Percentiles rank a stretch among this genome's conserved stretches.
Evolutionary conservation across 2,797 vertebrate genomes (phyloP).

Genomic region (Coregonus ussuriensis): DNA sequence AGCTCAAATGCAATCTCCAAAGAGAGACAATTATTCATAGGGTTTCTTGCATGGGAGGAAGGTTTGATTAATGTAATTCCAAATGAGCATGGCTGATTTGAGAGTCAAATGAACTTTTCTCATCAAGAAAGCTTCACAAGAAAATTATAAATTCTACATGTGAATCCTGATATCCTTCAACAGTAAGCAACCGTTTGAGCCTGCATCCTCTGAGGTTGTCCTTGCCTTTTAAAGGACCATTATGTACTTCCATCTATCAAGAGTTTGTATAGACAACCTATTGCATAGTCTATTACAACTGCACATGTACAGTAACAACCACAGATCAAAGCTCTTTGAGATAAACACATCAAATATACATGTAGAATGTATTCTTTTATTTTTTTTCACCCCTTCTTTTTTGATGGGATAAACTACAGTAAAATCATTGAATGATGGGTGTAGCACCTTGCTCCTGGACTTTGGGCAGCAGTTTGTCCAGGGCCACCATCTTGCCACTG

Average conservation of each 20-base stretch:
- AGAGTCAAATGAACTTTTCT: slow-evolving; percentile 6
- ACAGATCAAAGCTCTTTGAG: too few relatives aligned
- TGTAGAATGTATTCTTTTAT: too few relatives aligned
- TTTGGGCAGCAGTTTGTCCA: slow-evolving; percentile 85
- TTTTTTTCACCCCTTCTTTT: neutral
- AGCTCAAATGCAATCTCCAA: neutral
- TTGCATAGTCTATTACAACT: too few relatives aligned
- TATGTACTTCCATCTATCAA: neutral
- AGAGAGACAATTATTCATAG: slow-evolving; percentile 2
- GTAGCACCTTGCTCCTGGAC: slow-evolving; percentile 83
- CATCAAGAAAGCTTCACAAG: neutral
- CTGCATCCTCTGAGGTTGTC: neutral
- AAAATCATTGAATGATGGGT: neutral
- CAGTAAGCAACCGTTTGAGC: neutral
- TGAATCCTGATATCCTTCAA: neutral
- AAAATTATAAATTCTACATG: neutral
- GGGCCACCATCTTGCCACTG: slow-evolving; percentile 86
- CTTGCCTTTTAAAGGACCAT: neutral
- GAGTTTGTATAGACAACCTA: neutral
- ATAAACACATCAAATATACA: too few relatives aligned
- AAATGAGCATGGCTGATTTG: slow-evolving; percentile 2
- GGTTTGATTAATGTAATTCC: neutral
- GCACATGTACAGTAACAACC: too few relatives aligned
- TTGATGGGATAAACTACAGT: neutral
- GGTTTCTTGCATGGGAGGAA: slow-evolving; percentile 4